These are phyloP conservation scores for Brachyhypopomus occidentalis DNA, from an alignment of 2,113 vertebrate species.

Conservation along the genomic window DNA sequence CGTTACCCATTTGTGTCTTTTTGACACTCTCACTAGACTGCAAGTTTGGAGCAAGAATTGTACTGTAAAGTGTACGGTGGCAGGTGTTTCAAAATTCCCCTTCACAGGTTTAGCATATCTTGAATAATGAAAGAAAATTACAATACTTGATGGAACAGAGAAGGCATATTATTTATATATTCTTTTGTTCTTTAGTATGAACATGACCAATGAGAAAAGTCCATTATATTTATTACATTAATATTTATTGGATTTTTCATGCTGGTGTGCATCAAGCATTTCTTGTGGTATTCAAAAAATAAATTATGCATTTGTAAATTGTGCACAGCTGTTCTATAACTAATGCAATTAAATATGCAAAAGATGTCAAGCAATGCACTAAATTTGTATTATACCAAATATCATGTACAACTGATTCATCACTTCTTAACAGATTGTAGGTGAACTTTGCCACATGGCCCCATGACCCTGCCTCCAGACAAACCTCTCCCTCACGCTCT, in stretches of 20 bases:
- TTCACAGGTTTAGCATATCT: not conserved
- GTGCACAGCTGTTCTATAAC: no score
- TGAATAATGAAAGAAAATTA: not conserved
- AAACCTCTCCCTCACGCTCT: not conserved
- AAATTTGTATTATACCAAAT: no score
- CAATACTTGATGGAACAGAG: not conserved
- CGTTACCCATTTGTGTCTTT: constrained; percentile 29
- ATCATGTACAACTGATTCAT: no score
- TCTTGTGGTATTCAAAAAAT: no score
- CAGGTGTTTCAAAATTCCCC: constrained; percentile 12
- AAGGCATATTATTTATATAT: not conserved
- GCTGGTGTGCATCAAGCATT: no score
- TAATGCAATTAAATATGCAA: no score
- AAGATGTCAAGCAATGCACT: no score
- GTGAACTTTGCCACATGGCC: not conserved
- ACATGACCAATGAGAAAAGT: no score
- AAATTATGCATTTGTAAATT: no score
- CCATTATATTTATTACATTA: no score
- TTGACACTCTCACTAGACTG: constrained; percentile 4
- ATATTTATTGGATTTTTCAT: no score
- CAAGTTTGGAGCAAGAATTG: constrained; percentile 19
- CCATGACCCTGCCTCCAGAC: not conserved
- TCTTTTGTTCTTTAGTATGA: no score
- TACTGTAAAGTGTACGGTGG: constrained; percentile 14
- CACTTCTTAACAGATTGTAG: not conserved